phyloP scores from a whole-genome alignment of 2,113 vertebrate species.

The Talpa occidentalis region DNA sequence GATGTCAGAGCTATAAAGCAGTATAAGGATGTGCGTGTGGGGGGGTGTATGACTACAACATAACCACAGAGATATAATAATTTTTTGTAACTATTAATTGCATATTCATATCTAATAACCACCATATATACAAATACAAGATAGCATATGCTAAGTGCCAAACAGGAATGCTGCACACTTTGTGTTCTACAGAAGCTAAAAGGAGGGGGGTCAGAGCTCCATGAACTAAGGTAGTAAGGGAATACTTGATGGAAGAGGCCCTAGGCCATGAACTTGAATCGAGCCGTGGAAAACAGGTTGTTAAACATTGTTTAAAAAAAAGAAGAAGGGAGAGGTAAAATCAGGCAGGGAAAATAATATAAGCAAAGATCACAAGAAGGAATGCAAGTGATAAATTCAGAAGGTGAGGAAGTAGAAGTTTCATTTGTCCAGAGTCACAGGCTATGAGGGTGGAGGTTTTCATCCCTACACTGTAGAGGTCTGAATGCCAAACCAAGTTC shows the following conservation, averaged over 20 bases:
- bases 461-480: neutral
- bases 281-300: neutral
- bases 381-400: neutral
- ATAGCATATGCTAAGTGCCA: neutral
- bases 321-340: neutral
- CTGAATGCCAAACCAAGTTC: neutral
- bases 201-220: neutral
- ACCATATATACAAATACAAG: neutral
- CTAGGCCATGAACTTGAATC: constrained; percentile 2
- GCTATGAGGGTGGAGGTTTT: neutral
- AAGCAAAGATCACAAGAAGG: neutral
- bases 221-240: neutral
- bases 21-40: neutral
- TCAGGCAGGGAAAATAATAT: neutral
- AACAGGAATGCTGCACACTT: neutral
- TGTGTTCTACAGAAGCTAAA: neutral
- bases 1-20: constrained; percentile 6
- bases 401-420: neutral
- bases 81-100: neutral
- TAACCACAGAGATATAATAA: neutral
- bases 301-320: neutral
- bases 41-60: neutral
- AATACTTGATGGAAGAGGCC: neutral
- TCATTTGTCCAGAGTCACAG: constrained; percentile 9
- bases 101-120: neutral